These are phyloP conservation scores for Torymus texanus DNA, from an alignment of 2,888 invertebrate genomes.

Conservation along the genomic window DNA sequence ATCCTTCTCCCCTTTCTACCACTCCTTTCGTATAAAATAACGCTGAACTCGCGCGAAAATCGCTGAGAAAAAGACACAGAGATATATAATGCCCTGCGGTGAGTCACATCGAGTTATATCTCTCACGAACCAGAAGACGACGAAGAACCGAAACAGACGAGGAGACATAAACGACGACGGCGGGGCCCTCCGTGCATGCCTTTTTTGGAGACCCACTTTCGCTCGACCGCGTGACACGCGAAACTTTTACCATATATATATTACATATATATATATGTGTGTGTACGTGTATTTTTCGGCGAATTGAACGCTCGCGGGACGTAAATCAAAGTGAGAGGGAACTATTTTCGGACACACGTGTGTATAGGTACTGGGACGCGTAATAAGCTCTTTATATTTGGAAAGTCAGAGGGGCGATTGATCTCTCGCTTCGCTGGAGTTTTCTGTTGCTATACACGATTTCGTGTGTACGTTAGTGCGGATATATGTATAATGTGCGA, in stretches of 20 bases:
- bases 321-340: too few species aligned
- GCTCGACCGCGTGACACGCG: not conserved
- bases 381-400: not conserved
- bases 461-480: too few species aligned
- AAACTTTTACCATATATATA: constrained; percentile 8
- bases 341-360: too few species aligned
- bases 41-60: constrained; percentile 31
- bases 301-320: too few species aligned
- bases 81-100: not conserved
- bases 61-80: constrained; percentile 13
- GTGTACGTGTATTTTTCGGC: too few species aligned
- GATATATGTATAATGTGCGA: too few species aligned
- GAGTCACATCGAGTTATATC: constrained; percentile 21
- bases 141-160: not conserved
- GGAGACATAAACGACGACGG: not conserved
- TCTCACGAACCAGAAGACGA: not conserved
- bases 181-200: not conserved
- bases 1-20: not conserved
- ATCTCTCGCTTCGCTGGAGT: too few species aligned
- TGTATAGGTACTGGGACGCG: not conserved
- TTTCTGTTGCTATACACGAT: too few species aligned
- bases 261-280: too few species aligned
- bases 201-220: constrained; percentile 44
- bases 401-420: not conserved
- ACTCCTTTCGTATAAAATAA: constrained; percentile 4